A percentile compares a stretch with the other conserved stretches of the same genome.
Evolutionary conservation across 2,888 invertebrate species (phyloP).

Genomic region (Auanema sp.): DNA sequence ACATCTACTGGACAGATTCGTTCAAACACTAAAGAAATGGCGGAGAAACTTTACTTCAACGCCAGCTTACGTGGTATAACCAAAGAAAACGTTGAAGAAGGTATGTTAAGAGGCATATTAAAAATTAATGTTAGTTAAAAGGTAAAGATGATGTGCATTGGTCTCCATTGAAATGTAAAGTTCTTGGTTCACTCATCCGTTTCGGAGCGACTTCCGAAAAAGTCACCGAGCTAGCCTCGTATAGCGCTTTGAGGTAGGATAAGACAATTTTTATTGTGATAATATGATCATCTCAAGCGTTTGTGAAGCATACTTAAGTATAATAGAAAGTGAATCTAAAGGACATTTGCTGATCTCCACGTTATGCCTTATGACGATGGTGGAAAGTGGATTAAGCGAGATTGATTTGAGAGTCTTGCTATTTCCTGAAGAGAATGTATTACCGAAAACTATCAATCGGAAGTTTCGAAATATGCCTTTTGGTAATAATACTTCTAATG

Average conservation of each 20-base stretch:
- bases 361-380: background rate
- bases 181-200: background rate
- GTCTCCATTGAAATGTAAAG: background rate
- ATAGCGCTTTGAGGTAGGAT: background rate
- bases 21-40: too few species aligned
- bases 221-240: background rate
- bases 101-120: background rate
- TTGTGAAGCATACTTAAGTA: background rate
- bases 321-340: background rate
- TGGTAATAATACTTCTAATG: background rate
- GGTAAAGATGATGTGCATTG: conserved; percentile 5
- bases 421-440: background rate
- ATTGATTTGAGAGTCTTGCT: background rate
- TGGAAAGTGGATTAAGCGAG: background rate
- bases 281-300: background rate
- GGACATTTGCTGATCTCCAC: background rate
- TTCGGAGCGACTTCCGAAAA: background rate
- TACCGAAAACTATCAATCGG: background rate
- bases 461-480: background rate
- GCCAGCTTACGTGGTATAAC: background rate
- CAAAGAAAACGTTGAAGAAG: conserved; percentile 3
- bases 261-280: background rate
- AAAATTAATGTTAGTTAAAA: background rate
- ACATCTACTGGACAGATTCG: too few species aligned
- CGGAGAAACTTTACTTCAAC: too few species aligned